Evolutionary conservation across 2,113 vertebrate genomes (phyloP).

Genomic region (Phylloscopus whistleri): DNA sequence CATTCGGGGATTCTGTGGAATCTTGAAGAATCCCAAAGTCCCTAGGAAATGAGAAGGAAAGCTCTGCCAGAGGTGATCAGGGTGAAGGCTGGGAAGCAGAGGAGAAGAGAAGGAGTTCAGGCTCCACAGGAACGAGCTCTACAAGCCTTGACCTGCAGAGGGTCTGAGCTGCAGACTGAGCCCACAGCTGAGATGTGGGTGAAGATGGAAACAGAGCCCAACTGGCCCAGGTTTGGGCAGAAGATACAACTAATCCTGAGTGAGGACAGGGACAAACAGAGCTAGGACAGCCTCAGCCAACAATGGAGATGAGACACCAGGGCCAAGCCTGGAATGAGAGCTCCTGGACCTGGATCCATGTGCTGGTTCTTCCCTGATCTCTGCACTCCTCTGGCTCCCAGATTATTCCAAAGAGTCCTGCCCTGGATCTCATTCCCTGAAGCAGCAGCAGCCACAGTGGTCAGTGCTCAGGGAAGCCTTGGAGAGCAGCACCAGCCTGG

Average conservation of each 20-base stretch:
- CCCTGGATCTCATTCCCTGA: neutral
- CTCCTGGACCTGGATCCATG: neutral
- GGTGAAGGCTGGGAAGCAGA: neutral
- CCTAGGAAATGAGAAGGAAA: neutral
- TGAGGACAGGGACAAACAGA: too few relatives aligned
- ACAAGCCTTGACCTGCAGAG: neutral
- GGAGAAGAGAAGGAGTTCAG: neutral
- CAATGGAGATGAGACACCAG: neutral
- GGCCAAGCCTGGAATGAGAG: neutral
- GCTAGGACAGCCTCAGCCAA: neutral
- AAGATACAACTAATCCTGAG: too few relatives aligned
- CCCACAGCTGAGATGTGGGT: rapidly evolving
- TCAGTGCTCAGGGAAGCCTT: neutral
- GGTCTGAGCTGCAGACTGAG: neutral
- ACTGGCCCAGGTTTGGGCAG: neutral
- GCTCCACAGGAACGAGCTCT: neutral
- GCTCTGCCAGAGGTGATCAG: neutral
- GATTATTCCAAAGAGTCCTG: too few relatives aligned
- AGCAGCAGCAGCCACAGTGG: rapidly evolving
- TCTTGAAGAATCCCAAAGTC: neutral
- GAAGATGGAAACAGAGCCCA: rapidly evolving
- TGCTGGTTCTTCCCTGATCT: rapidly evolving
- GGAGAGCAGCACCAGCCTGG: neutral
- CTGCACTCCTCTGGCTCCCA: neutral
- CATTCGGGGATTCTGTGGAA: neutral